These are phyloP conservation scores for Anastrepha obliqua DNA, from an alignment of 1,140 invertebrate genomes.

Conservation along the genomic window DNA sequence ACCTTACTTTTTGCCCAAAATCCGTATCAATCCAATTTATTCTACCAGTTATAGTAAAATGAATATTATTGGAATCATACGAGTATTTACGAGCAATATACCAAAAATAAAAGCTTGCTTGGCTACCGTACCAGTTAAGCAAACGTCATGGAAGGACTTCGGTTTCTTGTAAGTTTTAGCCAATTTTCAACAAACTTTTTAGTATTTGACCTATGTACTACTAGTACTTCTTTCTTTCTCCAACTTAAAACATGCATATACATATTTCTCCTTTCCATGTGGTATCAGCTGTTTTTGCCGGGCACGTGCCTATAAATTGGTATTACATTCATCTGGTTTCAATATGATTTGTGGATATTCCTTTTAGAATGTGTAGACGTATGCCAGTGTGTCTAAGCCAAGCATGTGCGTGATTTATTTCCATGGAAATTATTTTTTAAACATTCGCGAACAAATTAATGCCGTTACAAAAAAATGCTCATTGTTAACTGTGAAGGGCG, in stretches of 20 bases:
- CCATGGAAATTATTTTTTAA: not conserved
- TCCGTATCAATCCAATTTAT: no score
- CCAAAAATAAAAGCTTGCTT: no score
- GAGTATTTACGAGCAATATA: no score
- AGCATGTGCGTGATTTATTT: not conserved
- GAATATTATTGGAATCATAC: no score
- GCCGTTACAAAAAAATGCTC: no score
- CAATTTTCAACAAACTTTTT: constrained; percentile 11
- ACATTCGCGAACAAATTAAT: not conserved
- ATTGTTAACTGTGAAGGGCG: no score
- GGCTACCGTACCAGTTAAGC: no score
- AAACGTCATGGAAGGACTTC: no score
- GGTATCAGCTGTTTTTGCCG: constrained; percentile 12
- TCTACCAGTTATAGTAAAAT: no score
- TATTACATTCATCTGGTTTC: not conserved
- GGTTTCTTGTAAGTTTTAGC: not conserved
- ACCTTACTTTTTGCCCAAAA: no score
- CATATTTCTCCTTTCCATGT: not conserved
- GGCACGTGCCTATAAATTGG: constrained; percentile 33
- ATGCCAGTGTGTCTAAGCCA: not conserved
- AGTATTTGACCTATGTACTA: not conserved
- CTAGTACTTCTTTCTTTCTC: not conserved
- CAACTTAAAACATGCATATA: not conserved
- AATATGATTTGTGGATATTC: no score
- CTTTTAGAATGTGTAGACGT: not conserved